phyloP scores from a whole-genome alignment of 2,113 vertebrate genomes.

The Nibea albiflora region DNA sequence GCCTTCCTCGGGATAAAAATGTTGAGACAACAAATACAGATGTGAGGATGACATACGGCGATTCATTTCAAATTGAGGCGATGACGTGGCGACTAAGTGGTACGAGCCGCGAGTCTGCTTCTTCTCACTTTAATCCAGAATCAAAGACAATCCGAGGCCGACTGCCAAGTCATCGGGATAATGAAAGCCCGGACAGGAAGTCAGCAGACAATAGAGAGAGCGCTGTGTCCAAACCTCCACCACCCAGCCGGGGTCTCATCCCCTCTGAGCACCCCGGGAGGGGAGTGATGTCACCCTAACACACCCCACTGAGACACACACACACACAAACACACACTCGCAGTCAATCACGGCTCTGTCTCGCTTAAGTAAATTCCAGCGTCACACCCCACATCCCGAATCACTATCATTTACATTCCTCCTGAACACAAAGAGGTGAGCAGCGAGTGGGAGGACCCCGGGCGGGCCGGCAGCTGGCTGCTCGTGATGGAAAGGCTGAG shows the following conservation, averaged over 20 bases:
- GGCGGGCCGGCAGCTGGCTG: slow-evolving; percentile 22
- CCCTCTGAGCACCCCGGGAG: slow-evolving; percentile 40
- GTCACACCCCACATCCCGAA: slow-evolving; percentile 56
- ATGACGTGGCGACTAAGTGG: slow-evolving; percentile 19
- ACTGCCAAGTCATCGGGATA: slow-evolving; percentile 42
- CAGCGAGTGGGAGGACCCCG: slow-evolving; percentile 50
- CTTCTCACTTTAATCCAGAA: slow-evolving; percentile 41
- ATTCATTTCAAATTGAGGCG: neutral
- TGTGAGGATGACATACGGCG: slow-evolving; percentile 29
- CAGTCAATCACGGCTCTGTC: slow-evolving; percentile 40
- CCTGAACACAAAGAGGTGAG: slow-evolving; percentile 41
- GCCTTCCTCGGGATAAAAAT: neutral
- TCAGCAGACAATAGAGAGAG: slow-evolving; percentile 59
- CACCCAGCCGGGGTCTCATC: slow-evolving; percentile 44
- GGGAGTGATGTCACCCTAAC: slow-evolving; percentile 59
- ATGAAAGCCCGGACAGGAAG: slow-evolving; percentile 57
- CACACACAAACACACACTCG: neutral
- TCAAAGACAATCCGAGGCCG: slow-evolving; percentile 34
- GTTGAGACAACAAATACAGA: slow-evolving; percentile 35
- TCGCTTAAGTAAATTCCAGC: slow-evolving; percentile 51
- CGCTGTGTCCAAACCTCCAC: slow-evolving; percentile 22
- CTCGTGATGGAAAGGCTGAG: slow-evolving; percentile 42
- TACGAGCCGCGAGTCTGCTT: slow-evolving; percentile 25
- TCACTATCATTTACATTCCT: slow-evolving; percentile 72
- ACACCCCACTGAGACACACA: slow-evolving; percentile 10